A percentile compares a stretch with the other conserved stretches of the same genome.
Evolutionary conservation across 2,113 vertebrate genomes (phyloP).

Genomic region (Mustela nigripes): DNA sequence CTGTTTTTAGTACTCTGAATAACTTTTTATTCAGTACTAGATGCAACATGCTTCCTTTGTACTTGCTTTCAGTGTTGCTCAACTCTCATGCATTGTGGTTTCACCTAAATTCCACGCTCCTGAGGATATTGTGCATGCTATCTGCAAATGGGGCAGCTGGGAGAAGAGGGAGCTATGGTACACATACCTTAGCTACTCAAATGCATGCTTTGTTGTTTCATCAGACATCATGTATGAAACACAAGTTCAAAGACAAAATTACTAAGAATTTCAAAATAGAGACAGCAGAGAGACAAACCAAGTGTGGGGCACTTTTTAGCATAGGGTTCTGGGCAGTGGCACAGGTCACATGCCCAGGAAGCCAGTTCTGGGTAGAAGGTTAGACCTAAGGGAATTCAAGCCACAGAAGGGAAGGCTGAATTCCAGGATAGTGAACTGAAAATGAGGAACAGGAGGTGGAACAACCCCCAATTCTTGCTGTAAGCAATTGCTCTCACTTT

Average conservation of each 20-base stretch:
- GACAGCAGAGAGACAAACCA: not conserved
- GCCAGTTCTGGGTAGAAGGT: not conserved
- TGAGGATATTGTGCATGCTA: fast-evolving
- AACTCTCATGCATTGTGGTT: not conserved
- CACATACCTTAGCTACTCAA: not conserved
- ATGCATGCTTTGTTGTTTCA: not conserved
- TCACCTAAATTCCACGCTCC: not conserved
- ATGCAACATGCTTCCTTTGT: not conserved
- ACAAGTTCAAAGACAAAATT: constrained; percentile 31
- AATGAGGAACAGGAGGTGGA: not conserved
- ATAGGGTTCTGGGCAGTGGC: not conserved
- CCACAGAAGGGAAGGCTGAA: not conserved
- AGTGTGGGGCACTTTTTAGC: not conserved
- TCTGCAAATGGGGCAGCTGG: not conserved
- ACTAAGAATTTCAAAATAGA: not conserved
- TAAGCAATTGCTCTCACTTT: not conserved
- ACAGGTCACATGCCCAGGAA: not conserved
- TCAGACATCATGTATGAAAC: not conserved
- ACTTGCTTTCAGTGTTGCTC: not conserved
- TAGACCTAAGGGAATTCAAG: not conserved
- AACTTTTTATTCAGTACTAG: not conserved
- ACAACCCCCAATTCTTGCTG: not conserved
- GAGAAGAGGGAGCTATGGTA: too few species aligned
- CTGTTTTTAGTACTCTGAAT: not conserved
- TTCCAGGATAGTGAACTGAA: not conserved